phyloP scores from a whole-genome alignment of 37 sponge, comb jelly and placozoan genomes.

The Petrosia ficiformis region DNA sequence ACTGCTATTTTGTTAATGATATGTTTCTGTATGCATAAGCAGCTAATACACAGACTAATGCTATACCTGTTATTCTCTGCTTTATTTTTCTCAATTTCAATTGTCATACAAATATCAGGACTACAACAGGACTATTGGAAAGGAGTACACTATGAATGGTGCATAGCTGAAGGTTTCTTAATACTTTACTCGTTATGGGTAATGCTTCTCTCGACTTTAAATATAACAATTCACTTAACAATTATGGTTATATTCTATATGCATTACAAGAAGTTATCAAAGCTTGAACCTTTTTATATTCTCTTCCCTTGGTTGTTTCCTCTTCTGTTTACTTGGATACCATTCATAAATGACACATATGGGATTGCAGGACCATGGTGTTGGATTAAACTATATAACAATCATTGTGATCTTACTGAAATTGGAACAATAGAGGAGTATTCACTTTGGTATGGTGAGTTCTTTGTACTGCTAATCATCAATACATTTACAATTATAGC shows the following conservation, averaged over 20 bases:
- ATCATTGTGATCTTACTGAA: background rate
- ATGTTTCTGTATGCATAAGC: background rate
- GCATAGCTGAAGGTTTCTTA: background rate
- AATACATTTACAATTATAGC: background rate
- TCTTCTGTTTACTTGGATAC: conserved; percentile 2
- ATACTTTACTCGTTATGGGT: background rate
- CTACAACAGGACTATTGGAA: background rate
- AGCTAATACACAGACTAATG: background rate
- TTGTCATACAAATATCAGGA: background rate
- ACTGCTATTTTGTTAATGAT: background rate
- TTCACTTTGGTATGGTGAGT: background rate
- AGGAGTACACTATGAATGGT: background rate
- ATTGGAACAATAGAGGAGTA: background rate
- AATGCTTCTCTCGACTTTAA: background rate
- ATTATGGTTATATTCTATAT: background rate
- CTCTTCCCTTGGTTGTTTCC: background rate
- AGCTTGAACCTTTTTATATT: conserved; percentile 1
- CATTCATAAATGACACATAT: background rate
- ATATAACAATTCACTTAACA: background rate
- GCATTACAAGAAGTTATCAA: background rate
- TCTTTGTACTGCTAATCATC: background rate
- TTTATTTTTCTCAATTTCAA: background rate
- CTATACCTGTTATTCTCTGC: background rate
- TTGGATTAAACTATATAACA: conserved; percentile 2
- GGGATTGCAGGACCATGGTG: conserved; percentile 1